Base-by-base conservation (phyloP, 64 coral and sea anemone species). In the Trachythela sp. region DNA sequence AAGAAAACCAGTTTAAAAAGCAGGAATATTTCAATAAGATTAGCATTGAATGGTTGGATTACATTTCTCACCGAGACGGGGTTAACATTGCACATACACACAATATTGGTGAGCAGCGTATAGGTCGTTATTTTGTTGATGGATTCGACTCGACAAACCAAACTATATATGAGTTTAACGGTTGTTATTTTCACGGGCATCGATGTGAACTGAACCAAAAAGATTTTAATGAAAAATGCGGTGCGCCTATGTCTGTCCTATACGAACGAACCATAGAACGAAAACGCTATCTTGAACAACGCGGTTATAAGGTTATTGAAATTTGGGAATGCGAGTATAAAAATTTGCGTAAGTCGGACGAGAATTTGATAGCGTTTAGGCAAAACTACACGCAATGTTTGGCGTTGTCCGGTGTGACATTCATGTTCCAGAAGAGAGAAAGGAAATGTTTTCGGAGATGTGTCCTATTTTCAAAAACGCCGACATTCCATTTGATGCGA, bases 391-490 rank as follows among this genome's bases (percentile, higher is more conserved):
- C 31, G 15, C 75, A 80, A 13, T 88, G 0, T 92, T 92, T 85
- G 91, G 86, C 9, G 80, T 84, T 15, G 77, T 92, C 1, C 24
- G 64, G 35, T 88, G 75, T 4, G 86, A 92, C 37, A 88, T 92
- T 36, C 17, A 64, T 9, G 72, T 85, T 13, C 86, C 75, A 2
- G 58, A 85, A 8, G 9, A 85, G 13, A 39, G 54, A 4, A 71
- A 48, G 20, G 1, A 64, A 20, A 40, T 88, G 0, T 92, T 92
- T 54, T 13, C 27, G 4, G 91, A 92, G 32, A 92, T 92, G 91
- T 52, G 39, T 1, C 91, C 91, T 5, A 92, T 92, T 86, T 93
- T 87, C 27, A 93, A 93, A 54, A 87, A 93, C 54, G 40, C 48
- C 18, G 88, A 87, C 13, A 93, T 89, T 33, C 18, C 49, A 20